These are phyloP conservation scores for Panthera leo DNA, from an alignment of 2,113 vertebrate genomes.

Conservation along the genomic window DNA sequence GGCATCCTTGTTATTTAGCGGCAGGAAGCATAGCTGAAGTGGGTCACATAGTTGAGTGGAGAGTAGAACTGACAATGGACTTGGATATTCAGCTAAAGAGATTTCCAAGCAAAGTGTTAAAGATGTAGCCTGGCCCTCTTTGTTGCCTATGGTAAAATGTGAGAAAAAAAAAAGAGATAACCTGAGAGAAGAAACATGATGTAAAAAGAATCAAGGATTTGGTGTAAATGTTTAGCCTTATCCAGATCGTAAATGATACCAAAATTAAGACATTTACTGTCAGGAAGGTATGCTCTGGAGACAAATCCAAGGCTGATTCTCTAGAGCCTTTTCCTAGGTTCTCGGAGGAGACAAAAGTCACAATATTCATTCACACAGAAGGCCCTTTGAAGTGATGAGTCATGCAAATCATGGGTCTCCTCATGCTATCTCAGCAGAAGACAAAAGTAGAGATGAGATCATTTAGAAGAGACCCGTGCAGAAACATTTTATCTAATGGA, in stretches of 20 bases:
- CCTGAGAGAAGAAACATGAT: background rate
- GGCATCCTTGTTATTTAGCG: no score
- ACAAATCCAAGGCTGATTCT: background rate
- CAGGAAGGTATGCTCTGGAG: background rate
- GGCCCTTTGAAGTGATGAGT: background rate
- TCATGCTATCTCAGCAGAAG: background rate
- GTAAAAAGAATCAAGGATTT: background rate
- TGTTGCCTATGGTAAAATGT: background rate
- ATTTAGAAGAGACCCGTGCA: background rate
- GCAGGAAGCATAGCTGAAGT: background rate
- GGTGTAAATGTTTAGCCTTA: background rate
- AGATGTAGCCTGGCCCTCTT: background rate
- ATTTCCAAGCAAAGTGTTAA: background rate
- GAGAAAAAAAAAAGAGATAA: background rate
- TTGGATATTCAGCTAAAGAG: background rate
- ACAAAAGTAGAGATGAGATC: background rate
- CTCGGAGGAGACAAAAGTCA: background rate
- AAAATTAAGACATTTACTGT: background rate
- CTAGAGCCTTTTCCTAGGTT: background rate
- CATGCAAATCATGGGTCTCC: background rate
- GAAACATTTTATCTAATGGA: background rate
- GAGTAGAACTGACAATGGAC: background rate
- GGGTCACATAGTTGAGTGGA: background rate
- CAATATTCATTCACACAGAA: background rate
- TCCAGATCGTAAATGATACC: background rate